phyloP scores from a whole-genome alignment of 1,140 invertebrate genomes.

The Panonychus citri region DNA sequence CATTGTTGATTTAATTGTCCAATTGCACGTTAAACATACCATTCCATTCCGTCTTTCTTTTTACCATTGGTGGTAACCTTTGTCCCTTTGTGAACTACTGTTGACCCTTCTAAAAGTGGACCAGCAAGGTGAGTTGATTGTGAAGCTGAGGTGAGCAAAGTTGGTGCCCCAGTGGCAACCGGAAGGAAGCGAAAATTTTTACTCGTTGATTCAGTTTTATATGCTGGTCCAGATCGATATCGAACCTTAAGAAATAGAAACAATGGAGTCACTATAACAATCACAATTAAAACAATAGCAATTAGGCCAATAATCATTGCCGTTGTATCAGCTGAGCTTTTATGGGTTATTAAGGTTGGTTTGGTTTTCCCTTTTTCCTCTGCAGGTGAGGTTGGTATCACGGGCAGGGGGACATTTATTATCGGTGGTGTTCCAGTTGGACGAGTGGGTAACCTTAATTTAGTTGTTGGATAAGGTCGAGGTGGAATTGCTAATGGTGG shows the following conservation, averaged over 20 bases:
- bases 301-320: slow-evolving; percentile 62
- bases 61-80: neutral
- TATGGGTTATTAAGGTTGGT: neutral
- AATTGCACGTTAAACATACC: slow-evolving; percentile 4
- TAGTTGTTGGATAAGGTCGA: neutral
- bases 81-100: neutral
- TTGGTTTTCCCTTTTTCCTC: neutral
- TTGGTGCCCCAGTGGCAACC: slow-evolving; percentile 16
- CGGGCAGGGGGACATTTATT: neutral
- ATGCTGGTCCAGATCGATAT: slow-evolving; percentile 56
- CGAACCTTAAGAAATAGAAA: slow-evolving; percentile 53
- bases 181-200: slow-evolving; percentile 24
- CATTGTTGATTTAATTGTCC: too few relatives aligned
- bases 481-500: neutral
- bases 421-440: neutral
- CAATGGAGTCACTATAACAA: slow-evolving; percentile 66
- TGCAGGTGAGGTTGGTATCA: neutral
- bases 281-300: slow-evolving; percentile 65
- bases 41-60: slow-evolving; percentile 10
- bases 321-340: slow-evolving; percentile 21
- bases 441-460: neutral
- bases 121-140: neutral
- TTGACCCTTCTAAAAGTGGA: neutral
- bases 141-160: slow-evolving; percentile 1
- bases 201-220: slow-evolving; percentile 39